These are phyloP conservation scores for Laodelphax striatellus DNA, from an alignment of 1,140 invertebrate genomes.

Conservation along the genomic window DNA sequence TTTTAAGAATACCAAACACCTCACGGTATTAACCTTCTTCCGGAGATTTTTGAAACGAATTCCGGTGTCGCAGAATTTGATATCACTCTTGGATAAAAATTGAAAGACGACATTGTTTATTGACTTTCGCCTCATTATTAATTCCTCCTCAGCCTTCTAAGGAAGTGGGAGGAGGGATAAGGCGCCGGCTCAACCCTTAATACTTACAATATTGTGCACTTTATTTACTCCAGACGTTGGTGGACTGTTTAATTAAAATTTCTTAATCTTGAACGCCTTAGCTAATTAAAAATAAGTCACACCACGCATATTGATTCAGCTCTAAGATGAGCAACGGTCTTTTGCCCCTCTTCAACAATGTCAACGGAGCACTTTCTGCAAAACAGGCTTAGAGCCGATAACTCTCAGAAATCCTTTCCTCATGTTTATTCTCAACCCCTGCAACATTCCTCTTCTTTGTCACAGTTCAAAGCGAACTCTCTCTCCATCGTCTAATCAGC, in stretches of 20 bases:
- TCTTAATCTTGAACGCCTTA: conserved; percentile 1
- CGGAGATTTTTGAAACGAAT: no score
- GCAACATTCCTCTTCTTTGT: no score
- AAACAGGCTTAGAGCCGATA: no score
- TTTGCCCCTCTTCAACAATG: no score
- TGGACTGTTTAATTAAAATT: conserved; percentile 2
- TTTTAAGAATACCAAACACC: no score
- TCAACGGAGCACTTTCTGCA: no score
- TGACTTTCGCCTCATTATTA: background rate
- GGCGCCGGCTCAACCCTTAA: background rate
- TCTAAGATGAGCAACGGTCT: background rate
- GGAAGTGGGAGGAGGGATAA: background rate
- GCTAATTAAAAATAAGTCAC: conserved; percentile 3
- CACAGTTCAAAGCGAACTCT: no score
- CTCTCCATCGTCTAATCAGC: no score
- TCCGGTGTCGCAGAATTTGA: background rate
- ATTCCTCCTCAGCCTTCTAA: background rate
- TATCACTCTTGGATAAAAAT: background rate
- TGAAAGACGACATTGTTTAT: background rate
- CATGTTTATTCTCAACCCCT: no score
- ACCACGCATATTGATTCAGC: conserved; percentile 2
- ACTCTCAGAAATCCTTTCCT: no score
- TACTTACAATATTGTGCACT: conserved; percentile 4
- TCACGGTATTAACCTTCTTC: no score
- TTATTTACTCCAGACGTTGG: background rate